Percentiles rank a stretch among this genome's conserved stretches.
These are phyloP conservation scores for Embidobia sp. DNA, from an alignment of 2,888 invertebrate genomes.

Conservation along the genomic window DNA sequence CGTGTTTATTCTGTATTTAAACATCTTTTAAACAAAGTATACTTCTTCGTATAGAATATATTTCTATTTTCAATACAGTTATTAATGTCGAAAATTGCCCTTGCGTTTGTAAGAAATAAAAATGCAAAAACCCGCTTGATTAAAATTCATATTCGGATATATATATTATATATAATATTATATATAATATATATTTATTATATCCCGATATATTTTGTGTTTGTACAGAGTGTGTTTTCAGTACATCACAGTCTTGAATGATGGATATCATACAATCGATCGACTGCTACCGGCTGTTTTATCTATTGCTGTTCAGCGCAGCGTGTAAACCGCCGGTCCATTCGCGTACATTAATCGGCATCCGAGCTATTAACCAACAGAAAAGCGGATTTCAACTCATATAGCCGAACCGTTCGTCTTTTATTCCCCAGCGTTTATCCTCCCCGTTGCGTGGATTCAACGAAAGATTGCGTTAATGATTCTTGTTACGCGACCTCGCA, in stretches of 20 bases:
- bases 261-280: constrained; percentile 67
- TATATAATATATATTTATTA: too few relatives aligned
- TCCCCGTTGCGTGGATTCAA: constrained; percentile 51
- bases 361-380: constrained; percentile 70
- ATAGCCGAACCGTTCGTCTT: constrained; percentile 66
- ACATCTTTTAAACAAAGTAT: too few relatives aligned
- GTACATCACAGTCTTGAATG: constrained; percentile 52
- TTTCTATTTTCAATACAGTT: too few relatives aligned
- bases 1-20: too few relatives aligned
- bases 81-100: too few relatives aligned
- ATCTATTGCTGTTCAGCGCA: constrained; percentile 67
- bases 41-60: too few relatives aligned
- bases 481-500: constrained; percentile 37
- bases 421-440: constrained; percentile 46
- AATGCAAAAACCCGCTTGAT: too few relatives aligned
- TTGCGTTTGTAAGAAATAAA: too few relatives aligned
- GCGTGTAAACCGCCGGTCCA: constrained; percentile 67
- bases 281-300: constrained; percentile 67
- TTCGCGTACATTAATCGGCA: constrained; percentile 69
- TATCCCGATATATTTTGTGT: too few relatives aligned
- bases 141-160: too few relatives aligned
- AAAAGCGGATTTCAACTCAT: constrained; percentile 72
- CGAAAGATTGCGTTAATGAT: constrained; percentile 52
- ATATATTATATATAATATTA: too few relatives aligned
- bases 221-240: constrained; percentile 19